A percentile compares a stretch with the other conserved stretches of the same genome.
Conservation (phyloP, 1,140 invertebrate genomes). For the Spodoptera frugiperda region DNA sequence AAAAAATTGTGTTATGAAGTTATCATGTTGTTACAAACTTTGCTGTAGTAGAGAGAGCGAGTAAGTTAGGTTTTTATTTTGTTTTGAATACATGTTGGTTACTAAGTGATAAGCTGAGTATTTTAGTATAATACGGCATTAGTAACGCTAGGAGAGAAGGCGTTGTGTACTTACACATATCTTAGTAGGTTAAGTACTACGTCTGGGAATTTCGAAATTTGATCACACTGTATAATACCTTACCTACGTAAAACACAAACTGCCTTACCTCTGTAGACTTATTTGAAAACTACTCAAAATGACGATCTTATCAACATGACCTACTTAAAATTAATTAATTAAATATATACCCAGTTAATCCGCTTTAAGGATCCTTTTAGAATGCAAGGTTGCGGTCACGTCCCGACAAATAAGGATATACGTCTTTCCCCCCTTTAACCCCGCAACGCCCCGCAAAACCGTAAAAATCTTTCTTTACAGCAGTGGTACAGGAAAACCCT, state of each 20-base stretch:
- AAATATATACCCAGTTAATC: slow-evolving; percentile 44
- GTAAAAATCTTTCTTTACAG: slow-evolving; percentile 59
- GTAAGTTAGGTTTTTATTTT: too few relatives aligned
- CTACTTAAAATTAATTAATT: slow-evolving; percentile 37
- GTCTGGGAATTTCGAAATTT: too few relatives aligned
- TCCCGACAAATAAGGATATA: slow-evolving; percentile 74
- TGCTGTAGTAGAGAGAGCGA: too few relatives aligned
- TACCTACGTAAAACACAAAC: too few relatives aligned
- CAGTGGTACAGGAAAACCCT: slow-evolving; percentile 54
- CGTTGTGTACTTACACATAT: too few relatives aligned
- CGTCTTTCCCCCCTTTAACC: slow-evolving; percentile 45
- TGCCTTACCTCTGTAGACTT: neutral
- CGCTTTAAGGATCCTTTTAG: slow-evolving; percentile 54
- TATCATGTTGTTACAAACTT: neutral
- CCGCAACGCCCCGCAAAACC: slow-evolving; percentile 40
- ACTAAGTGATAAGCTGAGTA: too few relatives aligned
- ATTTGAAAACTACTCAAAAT: neutral
- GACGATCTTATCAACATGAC: neutral
- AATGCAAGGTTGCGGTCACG: slow-evolving; percentile 72
- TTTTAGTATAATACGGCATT: too few relatives aligned
- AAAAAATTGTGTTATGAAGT: slow-evolving; percentile 13
- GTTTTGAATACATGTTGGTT: too few relatives aligned
- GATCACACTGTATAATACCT: too few relatives aligned
- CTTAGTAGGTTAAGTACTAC: too few relatives aligned
- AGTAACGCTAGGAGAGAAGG: too few relatives aligned